These are phyloP conservation scores for Pholis gunnellus DNA, from an alignment of 2,113 vertebrate genomes.

Conservation along the genomic window DNA sequence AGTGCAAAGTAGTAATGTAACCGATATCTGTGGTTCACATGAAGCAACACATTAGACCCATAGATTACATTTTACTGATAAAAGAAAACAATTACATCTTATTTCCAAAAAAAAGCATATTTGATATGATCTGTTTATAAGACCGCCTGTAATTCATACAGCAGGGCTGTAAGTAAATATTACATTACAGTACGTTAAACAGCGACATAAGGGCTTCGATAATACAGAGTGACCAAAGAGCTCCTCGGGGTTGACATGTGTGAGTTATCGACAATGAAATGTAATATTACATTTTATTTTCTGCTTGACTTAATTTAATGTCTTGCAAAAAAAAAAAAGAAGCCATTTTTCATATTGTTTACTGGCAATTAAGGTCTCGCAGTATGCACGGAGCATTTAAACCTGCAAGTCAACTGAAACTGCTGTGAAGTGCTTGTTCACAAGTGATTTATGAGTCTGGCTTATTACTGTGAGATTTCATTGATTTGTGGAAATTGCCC, in stretches of 20 bases:
- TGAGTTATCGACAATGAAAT: neutral
- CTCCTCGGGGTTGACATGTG: neutral
- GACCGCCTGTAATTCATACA: neutral
- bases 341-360: slow-evolving; percentile 29
- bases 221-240: neutral
- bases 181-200: neutral
- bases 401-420: slow-evolving; percentile 48
- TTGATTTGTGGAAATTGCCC: slow-evolving; percentile 74
- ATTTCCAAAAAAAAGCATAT: neutral
- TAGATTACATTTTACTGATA: neutral
- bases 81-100: neutral
- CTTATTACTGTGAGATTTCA: slow-evolving; percentile 72
- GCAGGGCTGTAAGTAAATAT: neutral
- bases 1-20: neutral
- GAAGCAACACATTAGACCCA: neutral
- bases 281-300: neutral
- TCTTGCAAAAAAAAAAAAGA: neutral
- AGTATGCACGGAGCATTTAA: slow-evolving; percentile 41
- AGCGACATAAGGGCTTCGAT: neutral
- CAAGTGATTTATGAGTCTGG: slow-evolving; percentile 69
- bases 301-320: slow-evolving; percentile 11
- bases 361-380: slow-evolving; percentile 45
- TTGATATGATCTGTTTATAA: neutral
- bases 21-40: neutral
- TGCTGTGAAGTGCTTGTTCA: slow-evolving; percentile 72